Evolutionary conservation across 2,113 vertebrate genomes (phyloP), one percentile per base, ranked within the genome.

Genomic region (Mastomys natalensis): DNA sequence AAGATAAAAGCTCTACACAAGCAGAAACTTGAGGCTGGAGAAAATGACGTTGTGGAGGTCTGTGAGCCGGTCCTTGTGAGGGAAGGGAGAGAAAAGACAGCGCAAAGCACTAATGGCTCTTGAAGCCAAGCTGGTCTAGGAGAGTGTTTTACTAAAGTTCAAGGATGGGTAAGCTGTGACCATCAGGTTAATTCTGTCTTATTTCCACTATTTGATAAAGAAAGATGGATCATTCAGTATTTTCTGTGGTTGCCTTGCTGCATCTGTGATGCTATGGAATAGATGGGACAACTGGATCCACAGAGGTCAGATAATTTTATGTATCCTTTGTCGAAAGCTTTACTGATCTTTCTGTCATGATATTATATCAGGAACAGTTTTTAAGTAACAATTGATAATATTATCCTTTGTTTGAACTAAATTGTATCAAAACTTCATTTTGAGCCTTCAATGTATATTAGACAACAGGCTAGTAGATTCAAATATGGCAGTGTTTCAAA

Each of bases 361-460:
- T 6, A 26, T 84, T 43, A 29, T 8, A 43, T 84, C 24, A 43
- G 81, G 40, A 62, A 29, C 1, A 29, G 13, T 43, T 93, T 93
- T 93, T 29, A 96, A 84, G 34, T 3, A 86, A 45, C 11, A 12
- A 87, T 4, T 43, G 19, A 21, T 58, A 4, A 74, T 31, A 51
- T 77, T 51, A 74, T 48, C 55, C 51, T 86, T 94, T 48, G 29
- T 87, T 88, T 93, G 21, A 93, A 66, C 7, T 82, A 89, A 58
- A 84, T 53, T 86, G 43, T 29, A 51, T 29, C 62, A 7, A 3
- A 0, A 68, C 3, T 4, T 60, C 1, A n/a, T 74, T 92, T 43
- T 74, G 16, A 92, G 15, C 82, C 19, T 76, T 1, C 58, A 90
- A 80, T 72, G 1, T 17, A 62, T n/a, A 3, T 92, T 86, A 74